Base-by-base conservation (phyloP, 2,797 vertebrate genomes). In the Lemur catta region DNA sequence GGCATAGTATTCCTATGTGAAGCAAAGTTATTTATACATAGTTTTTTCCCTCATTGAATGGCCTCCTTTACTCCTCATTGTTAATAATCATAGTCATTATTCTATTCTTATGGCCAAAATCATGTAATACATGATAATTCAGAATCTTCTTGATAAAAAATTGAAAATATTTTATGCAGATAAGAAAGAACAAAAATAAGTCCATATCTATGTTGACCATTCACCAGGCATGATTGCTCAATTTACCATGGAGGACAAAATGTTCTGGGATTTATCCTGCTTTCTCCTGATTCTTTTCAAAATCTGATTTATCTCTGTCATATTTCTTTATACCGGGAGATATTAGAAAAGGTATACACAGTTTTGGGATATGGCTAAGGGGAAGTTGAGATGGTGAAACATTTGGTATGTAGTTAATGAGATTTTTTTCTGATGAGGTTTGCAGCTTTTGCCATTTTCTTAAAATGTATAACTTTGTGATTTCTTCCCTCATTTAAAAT, bases 401-500 rank as follows among this genome's bases (percentile, higher is more conserved):
- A n/a, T 69, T 74, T 50, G 57, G 69, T 92, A 71, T 90, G 17
- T 91, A n/a, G 30, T 91, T 87, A 69, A 75, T 84, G n/a, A 78
- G 7, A 59, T 82, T 6, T 92, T 87, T 74, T 80, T 57, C 50
- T 67, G 43, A 18, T 75, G 43, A 94, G 33, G 26, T 84, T 84
- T 82, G 20, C 33, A 38, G 12, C 24, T 76, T 91, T 69, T 43
- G 18, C 17, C 2, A 67, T 89, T 84, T 93, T 80, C 33, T 88
- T 59, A 80, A 86, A 94, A 81, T 71, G 63, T 7, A 35, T 94
- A 84, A 79, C 15, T 48, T 65, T 24, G 41, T 61, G 38, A 61
- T 79, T 82, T 85, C 71, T 92, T 96, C 86, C 35, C 24, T 84
- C 48, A 87, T 55, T 95, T 91, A 63, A 95, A 87, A 91, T 90